These are phyloP conservation scores for Adelosebastes latens DNA, from an alignment of 2,797 vertebrate species.

Conservation along the genomic window DNA sequence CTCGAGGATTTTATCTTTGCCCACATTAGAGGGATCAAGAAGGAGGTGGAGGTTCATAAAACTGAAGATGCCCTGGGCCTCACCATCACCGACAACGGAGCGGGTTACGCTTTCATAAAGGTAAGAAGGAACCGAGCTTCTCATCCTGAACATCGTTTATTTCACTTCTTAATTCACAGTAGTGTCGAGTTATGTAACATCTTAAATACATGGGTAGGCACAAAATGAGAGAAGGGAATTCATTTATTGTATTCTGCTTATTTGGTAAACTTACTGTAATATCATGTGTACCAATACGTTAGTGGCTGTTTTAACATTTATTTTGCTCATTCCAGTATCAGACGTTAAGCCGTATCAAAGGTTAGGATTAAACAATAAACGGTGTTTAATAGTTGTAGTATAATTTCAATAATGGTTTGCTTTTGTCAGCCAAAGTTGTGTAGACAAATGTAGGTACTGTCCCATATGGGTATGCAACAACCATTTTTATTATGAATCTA, in stretches of 20 bases:
- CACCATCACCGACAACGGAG: constrained; percentile 97
- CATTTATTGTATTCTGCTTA: background rate
- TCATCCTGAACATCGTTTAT: background rate
- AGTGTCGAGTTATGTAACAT: background rate
- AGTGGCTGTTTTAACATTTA: background rate
- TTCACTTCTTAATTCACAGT: background rate
- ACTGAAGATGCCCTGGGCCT: constrained; percentile 92
- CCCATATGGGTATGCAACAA: background rate
- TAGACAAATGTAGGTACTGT: background rate
- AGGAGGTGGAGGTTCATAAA: constrained; percentile 92
- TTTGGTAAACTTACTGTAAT: background rate
- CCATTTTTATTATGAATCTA: background rate
- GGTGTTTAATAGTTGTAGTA: background rate
- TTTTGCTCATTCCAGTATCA: background rate
- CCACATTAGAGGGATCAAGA: constrained; percentile 91
- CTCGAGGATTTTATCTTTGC: constrained; percentile 99
- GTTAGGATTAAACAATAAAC: background rate
- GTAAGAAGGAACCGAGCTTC: constrained; percentile 65
- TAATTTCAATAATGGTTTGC: background rate
- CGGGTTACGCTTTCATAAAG: constrained; percentile 94
- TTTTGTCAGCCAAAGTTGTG: background rate
- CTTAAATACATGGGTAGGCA: background rate
- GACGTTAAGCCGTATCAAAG: background rate
- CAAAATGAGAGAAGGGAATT: background rate
- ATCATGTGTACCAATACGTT: background rate